Percentiles rank a stretch among this genome's conserved stretches.
Evolutionary conservation across 1,140 invertebrate genomes (phyloP).

Genomic region (Halyomorpha halys): DNA sequence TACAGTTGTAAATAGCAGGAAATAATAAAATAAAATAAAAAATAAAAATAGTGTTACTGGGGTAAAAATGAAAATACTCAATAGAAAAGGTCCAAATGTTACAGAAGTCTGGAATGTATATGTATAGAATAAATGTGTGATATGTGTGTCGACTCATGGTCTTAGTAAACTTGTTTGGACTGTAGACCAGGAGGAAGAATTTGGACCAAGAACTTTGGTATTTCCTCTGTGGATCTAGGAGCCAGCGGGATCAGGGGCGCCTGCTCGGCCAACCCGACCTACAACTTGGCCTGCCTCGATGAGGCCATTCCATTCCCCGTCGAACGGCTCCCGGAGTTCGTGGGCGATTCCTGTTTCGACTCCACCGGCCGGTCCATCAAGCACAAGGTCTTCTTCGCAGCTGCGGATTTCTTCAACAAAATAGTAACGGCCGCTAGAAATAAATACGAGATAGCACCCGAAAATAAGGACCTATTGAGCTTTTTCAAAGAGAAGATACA

Average conservation of each 20-base stretch:
- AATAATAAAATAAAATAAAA: too few relatives aligned
- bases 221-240: constrained; percentile 59
- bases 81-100: too few relatives aligned
- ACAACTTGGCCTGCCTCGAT: constrained; percentile 52
- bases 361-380: neutral
- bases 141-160: too few relatives aligned
- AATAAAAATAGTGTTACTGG: too few relatives aligned
- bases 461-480: neutral
- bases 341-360: neutral
- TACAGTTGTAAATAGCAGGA: too few relatives aligned
- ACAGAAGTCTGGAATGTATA: too few relatives aligned
- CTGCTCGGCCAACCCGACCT: constrained; percentile 52
- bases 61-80: too few relatives aligned
- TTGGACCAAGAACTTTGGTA: constrained; percentile 58
- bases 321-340: neutral
- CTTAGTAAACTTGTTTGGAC: constrained; percentile 8
- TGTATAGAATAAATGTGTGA: too few relatives aligned
- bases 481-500: neutral
- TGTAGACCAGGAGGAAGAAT: constrained; percentile 60
- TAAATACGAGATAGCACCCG: neutral
- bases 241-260: constrained; percentile 54
- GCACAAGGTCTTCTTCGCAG: neutral
- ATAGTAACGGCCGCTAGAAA: neutral
- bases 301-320: constrained; percentile 25
- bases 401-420: neutral